Evolutionary conservation across 2,113 vertebrate species (phyloP).

Genomic region (Otis tarda): DNA sequence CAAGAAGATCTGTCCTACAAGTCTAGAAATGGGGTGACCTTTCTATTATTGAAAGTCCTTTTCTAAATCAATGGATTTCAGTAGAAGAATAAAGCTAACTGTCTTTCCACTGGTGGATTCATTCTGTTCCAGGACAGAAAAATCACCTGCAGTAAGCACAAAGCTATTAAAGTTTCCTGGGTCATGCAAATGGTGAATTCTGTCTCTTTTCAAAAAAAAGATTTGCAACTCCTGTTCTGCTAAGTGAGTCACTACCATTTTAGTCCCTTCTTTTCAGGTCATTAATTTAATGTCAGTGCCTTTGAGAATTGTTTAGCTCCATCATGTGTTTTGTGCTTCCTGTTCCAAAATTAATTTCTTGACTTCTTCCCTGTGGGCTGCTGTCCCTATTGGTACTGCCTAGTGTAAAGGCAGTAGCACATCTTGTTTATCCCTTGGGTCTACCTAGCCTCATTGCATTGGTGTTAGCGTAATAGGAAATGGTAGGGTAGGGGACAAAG

Average conservation of each 20-base stretch:
- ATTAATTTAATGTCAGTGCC: constrained; percentile 21
- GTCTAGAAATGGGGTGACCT: constrained; percentile 19
- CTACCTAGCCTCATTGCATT: neutral
- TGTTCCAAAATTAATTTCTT: neutral
- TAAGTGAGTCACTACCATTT: neutral
- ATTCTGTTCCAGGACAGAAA: constrained; percentile 35
- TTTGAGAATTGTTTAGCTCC: neutral
- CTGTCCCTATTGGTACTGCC: neutral
- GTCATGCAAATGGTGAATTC: neutral
- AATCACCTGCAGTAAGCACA: constrained; percentile 2
- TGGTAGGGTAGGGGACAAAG: neutral
- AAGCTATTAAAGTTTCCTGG: constrained; percentile 21
- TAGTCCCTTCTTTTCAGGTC: constrained; percentile 11
- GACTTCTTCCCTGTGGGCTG: neutral
- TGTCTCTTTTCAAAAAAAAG: neutral
- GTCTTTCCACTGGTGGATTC: constrained; percentile 1
- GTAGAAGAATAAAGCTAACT: neutral
- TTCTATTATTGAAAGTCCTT: constrained; percentile 16
- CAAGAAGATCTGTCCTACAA: neutral
- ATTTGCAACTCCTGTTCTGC: neutral
- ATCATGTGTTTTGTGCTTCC: neutral
- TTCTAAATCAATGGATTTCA: neutral
- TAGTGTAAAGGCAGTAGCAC: neutral
- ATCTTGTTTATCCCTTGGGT: neutral
- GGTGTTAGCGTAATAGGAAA: neutral